Conservation (phyloP, 1,140 invertebrate genomes). For the Lordiphosa stackelbergi region DNA sequence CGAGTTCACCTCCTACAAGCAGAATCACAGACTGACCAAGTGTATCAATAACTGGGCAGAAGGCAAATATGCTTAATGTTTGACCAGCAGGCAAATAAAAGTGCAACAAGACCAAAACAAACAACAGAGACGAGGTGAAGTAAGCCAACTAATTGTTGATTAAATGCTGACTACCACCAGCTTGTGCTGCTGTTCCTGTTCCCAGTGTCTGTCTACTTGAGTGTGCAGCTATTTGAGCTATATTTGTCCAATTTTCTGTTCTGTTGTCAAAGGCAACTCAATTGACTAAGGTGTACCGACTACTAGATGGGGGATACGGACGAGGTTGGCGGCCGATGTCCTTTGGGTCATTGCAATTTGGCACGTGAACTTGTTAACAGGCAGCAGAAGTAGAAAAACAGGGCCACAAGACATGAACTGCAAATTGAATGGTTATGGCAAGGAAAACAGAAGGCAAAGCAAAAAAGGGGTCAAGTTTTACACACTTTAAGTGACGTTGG, state of each 20-base stretch:
- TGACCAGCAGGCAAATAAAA: constrained; percentile 45
- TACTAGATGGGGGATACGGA: not conserved
- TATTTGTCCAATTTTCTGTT: constrained; percentile 11
- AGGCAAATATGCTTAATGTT: constrained; percentile 41
- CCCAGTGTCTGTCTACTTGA: not conserved
- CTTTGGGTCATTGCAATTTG: constrained; percentile 60
- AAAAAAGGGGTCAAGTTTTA: constrained; percentile 4
- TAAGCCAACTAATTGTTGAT: constrained; percentile 51
- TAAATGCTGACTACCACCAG: constrained; percentile 33
- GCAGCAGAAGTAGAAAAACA: constrained; percentile 22
- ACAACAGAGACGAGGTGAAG: constrained; percentile 33
- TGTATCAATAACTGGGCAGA: constrained; percentile 38
- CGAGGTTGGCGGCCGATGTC: constrained; percentile 10
- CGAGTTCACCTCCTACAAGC: not conserved
- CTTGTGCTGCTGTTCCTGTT: constrained; percentile 3
- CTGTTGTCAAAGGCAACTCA: constrained; percentile 34
- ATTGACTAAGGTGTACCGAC: constrained; percentile 6
- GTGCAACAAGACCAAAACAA: constrained; percentile 28
- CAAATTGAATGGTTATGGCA: constrained; percentile 59
- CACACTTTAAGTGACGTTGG: not conserved
- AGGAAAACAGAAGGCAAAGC: constrained; percentile 17
- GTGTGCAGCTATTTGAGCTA: not conserved
- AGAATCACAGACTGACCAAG: constrained; percentile 13
- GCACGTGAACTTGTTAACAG: constrained; percentile 65
- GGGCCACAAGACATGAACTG: constrained; percentile 43